Conservation (phyloP, 2,113 vertebrate species). For the Cephalophus harveyi region DNA sequence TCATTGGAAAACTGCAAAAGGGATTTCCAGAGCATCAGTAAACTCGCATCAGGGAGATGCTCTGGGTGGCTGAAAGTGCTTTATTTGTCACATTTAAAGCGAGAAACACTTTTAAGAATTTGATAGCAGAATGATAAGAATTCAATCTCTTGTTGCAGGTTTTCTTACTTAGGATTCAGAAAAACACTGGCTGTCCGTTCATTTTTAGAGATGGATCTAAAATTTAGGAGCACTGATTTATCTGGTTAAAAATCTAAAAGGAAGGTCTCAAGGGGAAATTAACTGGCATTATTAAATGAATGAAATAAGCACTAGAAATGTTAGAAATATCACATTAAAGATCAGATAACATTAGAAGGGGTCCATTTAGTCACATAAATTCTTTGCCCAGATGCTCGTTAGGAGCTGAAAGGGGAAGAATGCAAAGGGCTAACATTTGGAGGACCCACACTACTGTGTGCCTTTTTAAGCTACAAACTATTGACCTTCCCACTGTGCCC, state of each 20-base stretch:
- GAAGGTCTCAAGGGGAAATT: constrained; percentile 63
- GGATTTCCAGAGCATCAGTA: neutral
- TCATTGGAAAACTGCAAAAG: neutral
- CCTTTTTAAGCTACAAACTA: neutral
- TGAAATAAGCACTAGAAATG: constrained; percentile 64
- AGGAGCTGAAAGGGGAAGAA: neutral
- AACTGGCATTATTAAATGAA: constrained; percentile 72
- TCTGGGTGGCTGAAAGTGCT: neutral
- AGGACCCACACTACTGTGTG: neutral
- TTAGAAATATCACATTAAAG: constrained; percentile 63
- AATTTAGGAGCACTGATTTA: constrained; percentile 62
- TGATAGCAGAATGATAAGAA: neutral
- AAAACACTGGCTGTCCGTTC: neutral
- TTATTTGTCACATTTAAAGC: neutral
- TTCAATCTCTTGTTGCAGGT: neutral
- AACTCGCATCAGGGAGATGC: neutral
- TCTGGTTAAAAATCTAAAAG: constrained; percentile 59
- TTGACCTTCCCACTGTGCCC: neutral
- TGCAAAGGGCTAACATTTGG: neutral
- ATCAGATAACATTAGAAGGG: constrained; percentile 44
- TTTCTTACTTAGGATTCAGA: neutral
- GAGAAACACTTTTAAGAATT: neutral
- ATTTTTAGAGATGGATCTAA: constrained; percentile 48
- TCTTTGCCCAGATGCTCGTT: neutral
- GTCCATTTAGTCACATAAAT: constrained; percentile 50